These are phyloP conservation scores for Vidua macroura DNA, from an alignment of 2,113 vertebrate species.

Conservation along the genomic window DNA sequence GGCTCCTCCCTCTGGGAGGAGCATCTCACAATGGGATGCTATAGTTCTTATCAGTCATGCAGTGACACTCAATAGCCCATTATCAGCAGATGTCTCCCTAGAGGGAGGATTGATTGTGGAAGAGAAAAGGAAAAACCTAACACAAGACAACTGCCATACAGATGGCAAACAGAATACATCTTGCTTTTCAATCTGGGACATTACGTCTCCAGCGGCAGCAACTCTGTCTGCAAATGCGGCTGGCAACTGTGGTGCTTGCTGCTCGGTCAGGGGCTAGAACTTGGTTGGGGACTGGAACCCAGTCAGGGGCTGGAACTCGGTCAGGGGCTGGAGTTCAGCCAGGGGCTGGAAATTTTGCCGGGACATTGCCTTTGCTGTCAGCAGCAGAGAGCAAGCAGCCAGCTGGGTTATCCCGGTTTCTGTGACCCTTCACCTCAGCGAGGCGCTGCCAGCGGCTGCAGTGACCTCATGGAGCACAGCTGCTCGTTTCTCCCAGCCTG, in stretches of 20 bases:
- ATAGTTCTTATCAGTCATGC: too few relatives aligned
- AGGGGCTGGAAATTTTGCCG: background rate
- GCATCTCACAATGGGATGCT: too few relatives aligned
- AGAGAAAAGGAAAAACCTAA: too few relatives aligned
- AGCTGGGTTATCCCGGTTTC: fast-evolving
- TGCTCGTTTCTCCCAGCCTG: too few relatives aligned
- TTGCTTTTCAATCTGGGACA: too few relatives aligned
- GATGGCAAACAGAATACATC: too few relatives aligned
- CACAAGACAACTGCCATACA: too few relatives aligned
- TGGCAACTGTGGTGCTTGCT: fast-evolving
- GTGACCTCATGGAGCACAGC: fast-evolving
- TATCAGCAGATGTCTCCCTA: too few relatives aligned
- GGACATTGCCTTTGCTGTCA: fast-evolving
- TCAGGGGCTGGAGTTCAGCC: background rate
- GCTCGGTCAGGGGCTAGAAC: background rate
- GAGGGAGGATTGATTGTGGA: too few relatives aligned
- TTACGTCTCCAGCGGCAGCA: background rate
- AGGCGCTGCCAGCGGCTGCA: fast-evolving
- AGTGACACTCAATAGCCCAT: too few relatives aligned
- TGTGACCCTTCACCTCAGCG: fast-evolving
- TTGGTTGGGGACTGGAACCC: background rate
- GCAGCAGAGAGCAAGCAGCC: fast-evolving
- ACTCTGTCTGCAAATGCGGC: background rate
- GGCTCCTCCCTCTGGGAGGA: too few relatives aligned
- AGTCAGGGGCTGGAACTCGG: background rate